phyloP scores from a whole-genome alignment of 2,888 invertebrate species.

The Mylabris sibirica region DNA sequence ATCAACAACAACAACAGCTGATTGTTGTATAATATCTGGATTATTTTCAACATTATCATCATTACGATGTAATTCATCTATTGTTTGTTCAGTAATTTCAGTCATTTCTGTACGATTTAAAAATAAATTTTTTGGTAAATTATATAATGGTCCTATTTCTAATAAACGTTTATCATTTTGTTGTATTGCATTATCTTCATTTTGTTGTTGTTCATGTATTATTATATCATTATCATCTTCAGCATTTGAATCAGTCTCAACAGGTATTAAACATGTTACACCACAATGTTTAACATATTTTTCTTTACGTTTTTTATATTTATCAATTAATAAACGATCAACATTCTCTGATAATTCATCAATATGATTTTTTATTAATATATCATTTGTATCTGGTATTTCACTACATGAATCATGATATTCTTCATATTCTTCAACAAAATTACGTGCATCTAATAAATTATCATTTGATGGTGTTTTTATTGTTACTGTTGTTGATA shows the following conservation, averaged over 20 bases:
- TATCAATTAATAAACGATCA: conserved; percentile 43
- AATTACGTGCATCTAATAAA: conserved; percentile 55
- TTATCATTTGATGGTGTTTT: conserved; percentile 51
- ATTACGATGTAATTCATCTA: conserved; percentile 59
- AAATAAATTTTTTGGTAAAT: conserved; percentile 59
- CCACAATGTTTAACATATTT: conserved; percentile 59
- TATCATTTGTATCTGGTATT: conserved; percentile 51
- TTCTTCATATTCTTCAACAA: conserved; percentile 60
- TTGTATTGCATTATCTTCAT: background rate
- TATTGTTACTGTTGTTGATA: conserved; percentile 52
- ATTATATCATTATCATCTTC: conserved; percentile 57
- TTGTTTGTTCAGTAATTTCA: conserved; percentile 61
- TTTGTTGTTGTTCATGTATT: conserved; percentile 40
- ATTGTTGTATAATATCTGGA: conserved; percentile 51
- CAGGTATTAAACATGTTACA: conserved; percentile 56
- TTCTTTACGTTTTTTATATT: conserved; percentile 43
- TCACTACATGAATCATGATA: conserved; percentile 59
- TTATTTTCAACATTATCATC: conserved; percentile 59
- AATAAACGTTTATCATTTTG: conserved; percentile 57
- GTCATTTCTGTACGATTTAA: conserved; percentile 58
- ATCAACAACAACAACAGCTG: conserved; percentile 53
- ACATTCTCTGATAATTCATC: conserved; percentile 46
- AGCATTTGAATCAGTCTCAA: conserved; percentile 59
- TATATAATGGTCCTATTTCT: conserved; percentile 58
- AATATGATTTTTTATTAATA: conserved; percentile 47